Base-by-base conservation (phyloP, 2,888 invertebrate species). In the Listrodromus nycthemerus region DNA sequence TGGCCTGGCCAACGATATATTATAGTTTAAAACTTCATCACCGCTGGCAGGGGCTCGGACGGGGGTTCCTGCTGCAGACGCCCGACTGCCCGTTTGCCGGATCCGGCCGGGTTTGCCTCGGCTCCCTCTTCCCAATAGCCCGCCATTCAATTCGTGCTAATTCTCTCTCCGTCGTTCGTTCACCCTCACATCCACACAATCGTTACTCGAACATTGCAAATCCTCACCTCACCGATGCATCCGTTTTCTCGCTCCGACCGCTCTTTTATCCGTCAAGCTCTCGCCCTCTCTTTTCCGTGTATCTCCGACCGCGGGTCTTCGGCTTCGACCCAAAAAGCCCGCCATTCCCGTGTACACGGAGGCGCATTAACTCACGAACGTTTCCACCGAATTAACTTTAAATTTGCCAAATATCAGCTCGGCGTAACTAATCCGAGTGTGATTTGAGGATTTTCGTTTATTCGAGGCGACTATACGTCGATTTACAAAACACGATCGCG, bases 21-120 rank as follows among this genome's bases (percentile, higher is more conserved):
- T 83, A 87, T 85, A 85, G 86, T 87, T 88, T 86, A 87, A 88
- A 89, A 88, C 87, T 88, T 89, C 85, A 86, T 87, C 80, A 80
- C 85, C 83, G 77, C 78, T 81, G 82, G 78, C 84, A 81, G 85
- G 63, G 45, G 58, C 41, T 69, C 69, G 55, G 48, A 52, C 41
- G 58, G 37, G 66, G 24, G 55, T 83, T 74, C 67, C 80, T 67
- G 78, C 33, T 80, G 77, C 82, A 76, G 83, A 75, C 82, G 84
- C 82, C 81, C 84, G 69, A 74, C 84, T 78, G 70, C 74, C 78
- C 84, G 84, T 81, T 81, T 81, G 81, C 84, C 65, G 84, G 50
- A 81, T 83, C 77, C 73, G 30, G 67, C 71, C 63, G 83, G 82
- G 82, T 84, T 82, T 75, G 69, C 77, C 75, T 78, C 75, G 8